Percentiles rank a stretch among this genome's conserved stretches.
Conservation (phyloP, 2,888 invertebrate species). For the Anodontia alba region DNA sequence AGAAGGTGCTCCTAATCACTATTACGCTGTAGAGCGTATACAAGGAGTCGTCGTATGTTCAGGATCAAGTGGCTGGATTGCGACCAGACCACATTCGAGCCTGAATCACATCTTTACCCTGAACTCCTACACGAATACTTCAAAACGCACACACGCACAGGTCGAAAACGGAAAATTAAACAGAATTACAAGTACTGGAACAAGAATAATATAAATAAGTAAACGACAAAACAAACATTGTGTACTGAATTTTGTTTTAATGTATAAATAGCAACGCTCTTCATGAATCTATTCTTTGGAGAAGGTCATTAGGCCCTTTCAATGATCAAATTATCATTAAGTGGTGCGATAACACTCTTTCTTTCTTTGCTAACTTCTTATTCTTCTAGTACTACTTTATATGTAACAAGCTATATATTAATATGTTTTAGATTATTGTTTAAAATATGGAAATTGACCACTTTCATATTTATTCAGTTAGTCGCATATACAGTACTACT, state of each 20-base stretch:
- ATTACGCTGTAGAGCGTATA: not conserved
- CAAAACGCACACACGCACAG: not conserved
- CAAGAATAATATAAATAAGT: not conserved
- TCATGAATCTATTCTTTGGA: not conserved
- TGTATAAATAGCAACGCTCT: not conserved
- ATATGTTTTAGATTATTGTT: not conserved
- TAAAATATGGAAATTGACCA: slow-evolving; percentile 11
- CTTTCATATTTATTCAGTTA: slow-evolving; percentile 13
- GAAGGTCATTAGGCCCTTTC: not conserved
- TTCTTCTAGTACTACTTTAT: not conserved
- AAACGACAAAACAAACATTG: not conserved
- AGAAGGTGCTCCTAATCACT: not conserved
- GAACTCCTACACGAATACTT: not conserved
- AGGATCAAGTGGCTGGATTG: slow-evolving; percentile 3
- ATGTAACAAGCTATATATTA: not conserved
- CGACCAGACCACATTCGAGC: not conserved
- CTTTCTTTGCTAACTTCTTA: not conserved
- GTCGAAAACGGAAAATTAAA: not conserved
- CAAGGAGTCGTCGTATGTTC: not conserved
- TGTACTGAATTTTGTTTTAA: not conserved
- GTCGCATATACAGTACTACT: slow-evolving; percentile 1
- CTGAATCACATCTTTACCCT: not conserved
- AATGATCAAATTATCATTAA: not conserved
- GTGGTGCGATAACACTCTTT: not conserved
- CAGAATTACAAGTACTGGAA: not conserved